Percentiles rank a stretch among this genome's conserved stretches.
phyloP scores from a whole-genome alignment of 2,888 invertebrate species.

The Camponotus fellah region DNA sequence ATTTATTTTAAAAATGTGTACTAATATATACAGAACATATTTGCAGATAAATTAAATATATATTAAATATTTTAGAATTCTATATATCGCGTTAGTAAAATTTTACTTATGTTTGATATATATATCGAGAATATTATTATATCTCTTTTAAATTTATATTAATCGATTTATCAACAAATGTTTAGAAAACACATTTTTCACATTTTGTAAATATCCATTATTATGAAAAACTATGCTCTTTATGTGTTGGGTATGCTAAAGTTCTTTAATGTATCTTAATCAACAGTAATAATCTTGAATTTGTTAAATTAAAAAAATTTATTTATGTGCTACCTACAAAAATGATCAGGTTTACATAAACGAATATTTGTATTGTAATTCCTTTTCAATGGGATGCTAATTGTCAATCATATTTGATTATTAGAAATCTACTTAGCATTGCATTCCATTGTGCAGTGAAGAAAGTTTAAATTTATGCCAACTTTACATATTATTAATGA shows the following conservation, averaged over 20 bases:
- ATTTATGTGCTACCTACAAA: not conserved
- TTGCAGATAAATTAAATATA: conserved; percentile 46
- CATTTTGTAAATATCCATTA: not conserved
- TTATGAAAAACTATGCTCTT: not conserved
- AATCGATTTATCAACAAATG: not conserved
- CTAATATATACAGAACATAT: conserved; percentile 38
- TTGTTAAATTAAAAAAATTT: conserved; percentile 25
- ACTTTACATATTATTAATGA: not conserved
- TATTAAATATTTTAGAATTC: conserved; percentile 32
- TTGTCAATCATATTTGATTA: not conserved
- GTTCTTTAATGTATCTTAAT: not conserved
- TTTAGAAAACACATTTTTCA: not conserved
- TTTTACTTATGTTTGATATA: not conserved
- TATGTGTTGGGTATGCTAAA: not conserved
- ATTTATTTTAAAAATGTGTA: conserved; percentile 10
- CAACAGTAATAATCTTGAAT: not conserved
- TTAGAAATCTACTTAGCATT: not conserved
- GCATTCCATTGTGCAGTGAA: not conserved
- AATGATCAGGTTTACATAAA: not conserved
- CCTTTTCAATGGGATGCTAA: not conserved
- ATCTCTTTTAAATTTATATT: not conserved
- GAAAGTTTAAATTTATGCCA: not conserved
- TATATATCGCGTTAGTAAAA: not conserved
- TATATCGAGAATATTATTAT: not conserved
- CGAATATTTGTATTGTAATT: not conserved